Conservation (phyloP, 1,140 invertebrate species). For the Tetramorium parvispinum region DNA sequence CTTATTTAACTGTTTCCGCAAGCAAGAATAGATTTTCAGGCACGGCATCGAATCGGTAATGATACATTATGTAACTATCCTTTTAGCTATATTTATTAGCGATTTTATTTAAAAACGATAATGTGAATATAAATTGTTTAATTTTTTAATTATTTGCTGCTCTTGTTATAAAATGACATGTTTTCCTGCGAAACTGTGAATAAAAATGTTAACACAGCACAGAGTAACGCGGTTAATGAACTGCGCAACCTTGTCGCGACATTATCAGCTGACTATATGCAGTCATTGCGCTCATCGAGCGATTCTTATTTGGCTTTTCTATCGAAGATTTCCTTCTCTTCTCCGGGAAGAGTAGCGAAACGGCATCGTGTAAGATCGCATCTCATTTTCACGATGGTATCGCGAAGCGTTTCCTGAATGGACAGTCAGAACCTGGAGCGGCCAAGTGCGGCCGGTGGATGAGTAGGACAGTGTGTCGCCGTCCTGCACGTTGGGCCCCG, state of each 20-base stretch:
- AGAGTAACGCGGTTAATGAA: background rate
- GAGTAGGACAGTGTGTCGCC: conserved; percentile 86
- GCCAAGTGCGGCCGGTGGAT: conserved; percentile 71
- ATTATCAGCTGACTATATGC: conserved; percentile 18
- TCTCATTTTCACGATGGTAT: conserved; percentile 69
- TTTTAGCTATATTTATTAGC: background rate
- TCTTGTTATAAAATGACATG: background rate
- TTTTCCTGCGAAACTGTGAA: background rate
- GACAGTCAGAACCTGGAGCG: conserved; percentile 72
- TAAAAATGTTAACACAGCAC: background rate
- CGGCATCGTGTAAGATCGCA: conserved; percentile 1
- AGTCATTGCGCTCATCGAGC: background rate
- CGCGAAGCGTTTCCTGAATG: conserved; percentile 80
- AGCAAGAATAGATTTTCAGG: background rate
- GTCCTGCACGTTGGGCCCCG: conserved; percentile 82
- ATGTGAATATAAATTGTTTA: background rate
- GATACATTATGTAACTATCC: background rate
- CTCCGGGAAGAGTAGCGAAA: background rate
- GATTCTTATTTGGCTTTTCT: conserved; percentile 6
- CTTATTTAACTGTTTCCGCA: conserved; percentile 16
- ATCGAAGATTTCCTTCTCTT: conserved; percentile 7
- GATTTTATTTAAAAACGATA: background rate
- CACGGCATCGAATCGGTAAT: background rate
- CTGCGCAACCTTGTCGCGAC: background rate
- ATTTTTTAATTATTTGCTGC: background rate